Conservation (phyloP, 2,797 vertebrate genomes). For the Microcaecilia unicolor region DNA sequence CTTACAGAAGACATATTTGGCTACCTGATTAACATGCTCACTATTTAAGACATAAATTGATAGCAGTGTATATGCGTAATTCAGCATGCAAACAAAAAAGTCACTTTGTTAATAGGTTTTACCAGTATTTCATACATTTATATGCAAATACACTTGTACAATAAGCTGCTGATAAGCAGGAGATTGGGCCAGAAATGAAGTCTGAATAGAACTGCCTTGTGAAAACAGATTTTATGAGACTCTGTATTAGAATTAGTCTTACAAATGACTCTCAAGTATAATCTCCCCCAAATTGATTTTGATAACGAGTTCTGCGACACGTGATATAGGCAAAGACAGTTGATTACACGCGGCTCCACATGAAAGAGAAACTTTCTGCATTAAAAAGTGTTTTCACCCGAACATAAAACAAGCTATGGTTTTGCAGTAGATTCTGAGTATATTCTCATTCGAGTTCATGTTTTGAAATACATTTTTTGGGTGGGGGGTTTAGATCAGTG, state of each 20-base stretch:
- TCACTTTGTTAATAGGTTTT: conserved; percentile 2
- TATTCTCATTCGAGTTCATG: conserved; percentile 36
- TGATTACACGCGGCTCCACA: conserved; percentile 21
- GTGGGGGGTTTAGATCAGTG: too few species aligned
- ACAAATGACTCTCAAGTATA: conserved; percentile 7
- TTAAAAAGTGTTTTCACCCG: conserved; percentile 31
- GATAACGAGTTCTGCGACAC: conserved; percentile 20
- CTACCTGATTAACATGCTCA: too few species aligned
- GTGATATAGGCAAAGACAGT: conserved; percentile 7
- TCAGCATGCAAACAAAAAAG: too few species aligned
- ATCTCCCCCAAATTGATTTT: conserved; percentile 25
- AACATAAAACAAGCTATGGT: conserved; percentile 31
- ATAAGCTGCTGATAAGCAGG: conserved; percentile 2
- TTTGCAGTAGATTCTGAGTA: conserved; percentile 29
- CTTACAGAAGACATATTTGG: too few species aligned
- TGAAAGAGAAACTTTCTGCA: too few species aligned
- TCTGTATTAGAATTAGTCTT: not conserved
- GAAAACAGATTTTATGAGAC: not conserved
- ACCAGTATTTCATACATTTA: conserved; percentile 22
- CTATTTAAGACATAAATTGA: too few species aligned
- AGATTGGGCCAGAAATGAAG: conserved; percentile 4
- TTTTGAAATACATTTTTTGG: conserved; percentile 46
- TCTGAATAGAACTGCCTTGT: conserved; percentile 14
- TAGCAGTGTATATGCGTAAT: too few species aligned
- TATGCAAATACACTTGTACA: conserved; percentile 13